phyloP scores from a whole-genome alignment of 2,797 vertebrate genomes.

The Numenius phaeopus region DNA sequence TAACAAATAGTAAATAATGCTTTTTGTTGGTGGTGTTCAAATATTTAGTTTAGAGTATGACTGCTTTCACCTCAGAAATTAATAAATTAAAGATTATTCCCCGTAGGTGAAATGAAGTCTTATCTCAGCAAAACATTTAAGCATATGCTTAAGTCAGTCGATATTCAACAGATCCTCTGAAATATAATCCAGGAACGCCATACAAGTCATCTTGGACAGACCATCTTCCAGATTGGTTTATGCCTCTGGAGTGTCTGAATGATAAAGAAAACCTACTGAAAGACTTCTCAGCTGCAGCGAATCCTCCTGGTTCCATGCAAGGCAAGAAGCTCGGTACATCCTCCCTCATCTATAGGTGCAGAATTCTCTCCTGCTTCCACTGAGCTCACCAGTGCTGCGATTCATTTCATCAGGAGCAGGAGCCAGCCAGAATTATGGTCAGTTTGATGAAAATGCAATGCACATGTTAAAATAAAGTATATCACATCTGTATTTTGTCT shows the following conservation, averaged over 20 bases:
- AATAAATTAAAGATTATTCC: neutral
- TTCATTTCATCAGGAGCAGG: neutral
- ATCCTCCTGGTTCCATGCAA: neutral
- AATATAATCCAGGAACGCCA: neutral
- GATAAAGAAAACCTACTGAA: neutral
- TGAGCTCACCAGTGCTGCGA: neutral
- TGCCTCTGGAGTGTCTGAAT: neutral
- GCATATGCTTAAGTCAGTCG: neutral
- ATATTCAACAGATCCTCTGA: neutral
- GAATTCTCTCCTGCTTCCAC: neutral
- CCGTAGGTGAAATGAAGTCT: neutral
- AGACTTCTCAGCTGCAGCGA: neutral
- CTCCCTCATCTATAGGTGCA: neutral
- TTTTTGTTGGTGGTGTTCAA: neutral
- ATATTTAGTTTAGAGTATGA: neutral
- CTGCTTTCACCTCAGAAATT: neutral
- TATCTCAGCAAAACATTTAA: neutral
- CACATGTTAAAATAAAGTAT: conserved; percentile 54
- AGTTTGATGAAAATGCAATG: conserved; percentile 35
- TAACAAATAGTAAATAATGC: neutral
- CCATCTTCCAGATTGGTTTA: neutral
- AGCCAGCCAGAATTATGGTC: conserved; percentile 15
- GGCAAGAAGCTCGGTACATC: neutral
- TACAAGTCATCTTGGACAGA: neutral
- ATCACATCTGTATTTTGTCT: conserved; percentile 51